These are phyloP conservation scores for Himalopsyche kuldschensis DNA, from an alignment of 2,888 invertebrate genomes.

Conservation along the genomic window DNA sequence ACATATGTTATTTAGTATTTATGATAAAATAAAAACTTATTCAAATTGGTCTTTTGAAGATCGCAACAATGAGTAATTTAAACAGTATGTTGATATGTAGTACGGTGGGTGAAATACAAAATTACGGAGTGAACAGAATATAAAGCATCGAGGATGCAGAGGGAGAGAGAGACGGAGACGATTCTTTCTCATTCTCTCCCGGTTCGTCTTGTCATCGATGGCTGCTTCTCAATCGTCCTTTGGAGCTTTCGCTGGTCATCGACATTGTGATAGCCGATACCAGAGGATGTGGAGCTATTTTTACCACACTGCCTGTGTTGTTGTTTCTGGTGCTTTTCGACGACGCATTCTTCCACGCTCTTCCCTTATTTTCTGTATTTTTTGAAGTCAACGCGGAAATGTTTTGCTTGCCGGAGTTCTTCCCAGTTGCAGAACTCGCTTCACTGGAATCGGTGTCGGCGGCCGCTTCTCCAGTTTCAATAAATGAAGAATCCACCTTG, in stretches of 20 bases:
- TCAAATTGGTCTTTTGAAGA: background rate
- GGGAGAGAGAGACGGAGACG: background rate
- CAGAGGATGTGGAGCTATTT: slow-evolving; percentile 44
- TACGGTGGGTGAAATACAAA: background rate
- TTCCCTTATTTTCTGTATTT: slow-evolving; percentile 41
- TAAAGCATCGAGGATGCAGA: slow-evolving; percentile 33
- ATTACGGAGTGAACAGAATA: slow-evolving; percentile 35
- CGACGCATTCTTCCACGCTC: background rate
- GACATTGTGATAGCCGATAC: background rate
- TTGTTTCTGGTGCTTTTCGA: slow-evolving; percentile 13
- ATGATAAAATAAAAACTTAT: background rate
- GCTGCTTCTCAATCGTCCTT: slow-evolving; percentile 57
- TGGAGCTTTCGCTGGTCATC: slow-evolving; percentile 42
- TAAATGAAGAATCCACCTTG: background rate
- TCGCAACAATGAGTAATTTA: background rate
- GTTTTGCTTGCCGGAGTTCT: background rate
- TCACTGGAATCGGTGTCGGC: background rate
- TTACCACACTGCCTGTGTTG: slow-evolving; percentile 40
- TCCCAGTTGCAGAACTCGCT: background rate
- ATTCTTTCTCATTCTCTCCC: slow-evolving; percentile 16
- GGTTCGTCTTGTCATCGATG: slow-evolving; percentile 49
- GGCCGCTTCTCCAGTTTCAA: background rate
- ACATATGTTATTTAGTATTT: background rate
- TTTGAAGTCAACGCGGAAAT: background rate
- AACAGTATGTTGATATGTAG: background rate